These are phyloP conservation scores for Melitaea athalia DNA, from an alignment of 2,888 invertebrate species.

Conservation along the genomic window DNA sequence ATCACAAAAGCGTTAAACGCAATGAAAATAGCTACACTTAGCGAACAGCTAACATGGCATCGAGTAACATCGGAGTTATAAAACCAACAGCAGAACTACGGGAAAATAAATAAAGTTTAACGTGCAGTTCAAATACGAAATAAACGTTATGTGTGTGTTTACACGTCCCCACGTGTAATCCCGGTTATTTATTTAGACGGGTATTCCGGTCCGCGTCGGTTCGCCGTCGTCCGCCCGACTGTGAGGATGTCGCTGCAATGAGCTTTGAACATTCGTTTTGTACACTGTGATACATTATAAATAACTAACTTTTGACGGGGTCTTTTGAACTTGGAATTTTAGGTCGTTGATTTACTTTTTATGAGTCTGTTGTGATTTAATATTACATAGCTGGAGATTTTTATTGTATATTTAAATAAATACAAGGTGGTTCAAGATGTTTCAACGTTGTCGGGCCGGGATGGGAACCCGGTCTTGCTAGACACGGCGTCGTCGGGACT, in stretches of 20 bases:
- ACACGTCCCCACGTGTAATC: constrained; percentile 24
- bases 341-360: too few relatives aligned
- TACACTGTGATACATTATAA: too few relatives aligned
- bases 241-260: background rate
- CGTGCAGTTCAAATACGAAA: constrained; percentile 33
- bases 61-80: constrained; percentile 24
- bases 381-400: too few relatives aligned
- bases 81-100: constrained; percentile 20
- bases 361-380: too few relatives aligned
- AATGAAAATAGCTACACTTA: constrained; percentile 14
- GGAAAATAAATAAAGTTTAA: constrained; percentile 35
- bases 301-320: too few relatives aligned
- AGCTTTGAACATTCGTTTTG: too few relatives aligned
- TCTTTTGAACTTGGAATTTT: too few relatives aligned
- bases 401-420: too few relatives aligned
- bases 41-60: constrained; percentile 12
- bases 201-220: constrained; percentile 25
- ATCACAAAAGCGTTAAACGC: constrained; percentile 9
- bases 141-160: constrained; percentile 29
- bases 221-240: constrained; percentile 13
- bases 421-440: too few relatives aligned
- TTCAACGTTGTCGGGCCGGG: too few relatives aligned
- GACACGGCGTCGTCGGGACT: too few relatives aligned
- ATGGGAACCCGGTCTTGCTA: too few relatives aligned
- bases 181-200: constrained; percentile 31